Conservation (phyloP, 2,888 invertebrate genomes). For the Mesorhabditis belari region DNA sequence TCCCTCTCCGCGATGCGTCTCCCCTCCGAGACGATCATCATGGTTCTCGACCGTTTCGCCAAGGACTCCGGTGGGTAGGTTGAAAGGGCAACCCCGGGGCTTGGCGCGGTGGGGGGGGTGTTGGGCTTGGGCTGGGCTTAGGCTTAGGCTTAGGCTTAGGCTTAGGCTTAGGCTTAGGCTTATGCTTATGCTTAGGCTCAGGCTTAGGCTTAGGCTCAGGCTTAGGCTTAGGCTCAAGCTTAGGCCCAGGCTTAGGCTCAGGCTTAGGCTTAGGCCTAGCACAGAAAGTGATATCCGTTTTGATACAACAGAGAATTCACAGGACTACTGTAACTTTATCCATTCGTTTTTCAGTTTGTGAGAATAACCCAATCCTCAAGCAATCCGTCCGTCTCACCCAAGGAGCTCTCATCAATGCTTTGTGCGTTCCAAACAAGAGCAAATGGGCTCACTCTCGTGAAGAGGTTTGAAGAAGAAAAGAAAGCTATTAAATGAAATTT, state of each 20-base stretch:
- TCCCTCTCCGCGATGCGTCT: constrained; percentile 21
- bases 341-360: constrained; percentile 7
- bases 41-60: constrained; percentile 31
- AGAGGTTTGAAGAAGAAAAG: constrained; percentile 9
- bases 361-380: constrained; percentile 15
- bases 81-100: too few relatives aligned
- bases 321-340: not conserved
- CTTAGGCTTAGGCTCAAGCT: constrained; percentile 17
- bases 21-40: constrained; percentile 31
- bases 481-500: constrained; percentile 3
- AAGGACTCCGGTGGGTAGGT: constrained; percentile 9
- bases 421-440: constrained; percentile 21
- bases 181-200: too few relatives aligned
- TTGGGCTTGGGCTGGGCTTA: too few relatives aligned
- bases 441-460: not conserved
- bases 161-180: too few relatives aligned
- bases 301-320: not conserved
- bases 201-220: too few relatives aligned
- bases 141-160: too few relatives aligned
- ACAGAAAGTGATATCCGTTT: too few relatives aligned
- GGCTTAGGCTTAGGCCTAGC: too few relatives aligned
- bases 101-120: too few relatives aligned
- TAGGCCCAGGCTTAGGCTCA: too few relatives aligned
- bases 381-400: constrained; percentile 32
- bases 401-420: constrained; percentile 28